Conservation (phyloP, 2,888 invertebrate genomes). For the Apamea sordens region DNA sequence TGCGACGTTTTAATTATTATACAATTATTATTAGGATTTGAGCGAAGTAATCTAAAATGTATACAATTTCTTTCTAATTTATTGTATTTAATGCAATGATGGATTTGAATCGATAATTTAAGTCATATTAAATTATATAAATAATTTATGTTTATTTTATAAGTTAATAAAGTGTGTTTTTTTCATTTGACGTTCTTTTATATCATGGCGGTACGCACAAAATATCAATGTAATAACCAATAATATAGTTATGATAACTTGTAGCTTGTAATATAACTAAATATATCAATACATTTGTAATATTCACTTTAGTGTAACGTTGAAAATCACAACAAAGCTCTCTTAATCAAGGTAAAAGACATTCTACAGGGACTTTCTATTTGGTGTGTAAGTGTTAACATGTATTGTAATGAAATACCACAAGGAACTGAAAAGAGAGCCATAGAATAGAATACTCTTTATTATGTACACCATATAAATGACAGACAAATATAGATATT, state of each 20-base stretch:
- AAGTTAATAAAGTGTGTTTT: conserved; percentile 60
- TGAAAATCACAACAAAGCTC: conserved; percentile 73
- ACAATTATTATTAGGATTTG: conserved; percentile 49
- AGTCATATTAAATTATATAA: conserved; percentile 70
- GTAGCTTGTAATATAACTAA: conserved; percentile 59
- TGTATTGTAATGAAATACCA: conserved; percentile 63
- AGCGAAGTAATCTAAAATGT: conserved; percentile 60
- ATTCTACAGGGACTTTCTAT: conserved; percentile 83
- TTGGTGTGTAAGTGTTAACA: conserved; percentile 64
- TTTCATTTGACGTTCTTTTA: conserved; percentile 56
- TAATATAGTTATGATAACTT: conserved; percentile 59
- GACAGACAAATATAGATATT: no score
- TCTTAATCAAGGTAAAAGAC: conserved; percentile 82
- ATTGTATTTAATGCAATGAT: conserved; percentile 73
- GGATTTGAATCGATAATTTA: conserved; percentile 80
- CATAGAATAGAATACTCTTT: neutral
- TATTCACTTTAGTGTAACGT: conserved; percentile 60
- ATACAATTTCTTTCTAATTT: conserved; percentile 70
- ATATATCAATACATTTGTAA: conserved; percentile 67
- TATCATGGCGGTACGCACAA: conserved; percentile 70
- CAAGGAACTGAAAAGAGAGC: conserved; percentile 29
- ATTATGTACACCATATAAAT: no score
- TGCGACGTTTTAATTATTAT: conserved; percentile 56
- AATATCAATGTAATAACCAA: conserved; percentile 67
- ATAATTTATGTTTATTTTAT: conserved; percentile 70